Conservation (phyloP, 1,140 invertebrate genomes). For the Portunus trituberculatus region DNA sequence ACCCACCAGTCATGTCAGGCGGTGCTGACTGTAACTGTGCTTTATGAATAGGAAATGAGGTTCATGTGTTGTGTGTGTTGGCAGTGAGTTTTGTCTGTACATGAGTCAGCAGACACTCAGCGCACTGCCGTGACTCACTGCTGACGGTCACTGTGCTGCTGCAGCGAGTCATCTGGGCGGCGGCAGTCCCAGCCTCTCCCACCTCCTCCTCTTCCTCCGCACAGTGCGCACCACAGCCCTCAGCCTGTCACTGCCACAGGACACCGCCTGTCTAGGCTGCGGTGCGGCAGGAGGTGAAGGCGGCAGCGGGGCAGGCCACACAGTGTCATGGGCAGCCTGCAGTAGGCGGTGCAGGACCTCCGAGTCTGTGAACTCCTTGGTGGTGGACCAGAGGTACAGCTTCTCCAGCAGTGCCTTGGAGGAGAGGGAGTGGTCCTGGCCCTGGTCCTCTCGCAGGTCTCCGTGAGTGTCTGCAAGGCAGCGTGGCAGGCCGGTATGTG, state of each 20-base stretch:
- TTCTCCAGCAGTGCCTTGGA: constrained; percentile 48
- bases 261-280: background rate
- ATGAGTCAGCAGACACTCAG: no score
- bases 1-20: no score
- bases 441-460: background rate
- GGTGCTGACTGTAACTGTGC: no score
- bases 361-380: constrained; percentile 52
- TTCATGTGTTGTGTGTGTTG: no score
- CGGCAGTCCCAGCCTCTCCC: background rate
- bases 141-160: constrained; percentile 51
- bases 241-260: constrained; percentile 38
- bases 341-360: constrained; percentile 18
- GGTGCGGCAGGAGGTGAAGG: background rate
- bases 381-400: constrained; percentile 54
- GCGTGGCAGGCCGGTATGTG: background rate
- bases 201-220: background rate
- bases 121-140: constrained; percentile 33
- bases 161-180: constrained; percentile 52
- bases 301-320: background rate
- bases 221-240: constrained; percentile 44
- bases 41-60: no score
- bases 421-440: background rate
- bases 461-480: background rate
- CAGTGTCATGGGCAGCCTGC: background rate
- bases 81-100: no score